A percentile compares a stretch with the other conserved stretches of the same genome.
Conservation (phyloP, 2,113 vertebrate species). For the Raphicerus campestris region DNA sequence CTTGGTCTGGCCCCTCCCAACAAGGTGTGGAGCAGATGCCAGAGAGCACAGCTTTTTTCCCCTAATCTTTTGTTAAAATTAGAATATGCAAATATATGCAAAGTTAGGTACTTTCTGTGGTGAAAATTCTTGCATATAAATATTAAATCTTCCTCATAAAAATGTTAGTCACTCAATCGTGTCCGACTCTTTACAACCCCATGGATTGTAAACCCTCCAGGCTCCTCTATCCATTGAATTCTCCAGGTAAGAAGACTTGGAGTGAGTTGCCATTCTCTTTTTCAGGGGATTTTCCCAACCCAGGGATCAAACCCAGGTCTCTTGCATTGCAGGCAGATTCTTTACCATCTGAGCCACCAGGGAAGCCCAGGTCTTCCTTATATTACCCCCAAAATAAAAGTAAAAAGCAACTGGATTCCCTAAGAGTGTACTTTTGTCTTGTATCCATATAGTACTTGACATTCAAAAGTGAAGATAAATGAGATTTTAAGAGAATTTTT, state of each 20-base stretch:
- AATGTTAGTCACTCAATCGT: background rate
- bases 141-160: background rate
- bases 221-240: background rate
- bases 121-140: constrained; percentile 37
- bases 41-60: background rate
- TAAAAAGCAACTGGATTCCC: background rate
- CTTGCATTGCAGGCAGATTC: background rate
- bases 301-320: background rate
- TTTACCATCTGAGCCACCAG: background rate
- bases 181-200: background rate
- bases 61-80: background rate
- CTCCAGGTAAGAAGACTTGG: background rate
- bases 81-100: background rate
- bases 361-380: background rate
- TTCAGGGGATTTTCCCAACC: background rate
- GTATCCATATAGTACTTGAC: background rate
- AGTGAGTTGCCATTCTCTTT: background rate
- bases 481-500: constrained; percentile 11
- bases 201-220: background rate
- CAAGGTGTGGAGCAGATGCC: background rate
- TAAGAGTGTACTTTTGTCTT: background rate
- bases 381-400: background rate
- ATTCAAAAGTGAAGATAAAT: background rate
- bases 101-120: background rate
- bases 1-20: background rate